Base-by-base conservation (phyloP, 2,797 vertebrate genomes). In the Sebastolobus altivelis region DNA sequence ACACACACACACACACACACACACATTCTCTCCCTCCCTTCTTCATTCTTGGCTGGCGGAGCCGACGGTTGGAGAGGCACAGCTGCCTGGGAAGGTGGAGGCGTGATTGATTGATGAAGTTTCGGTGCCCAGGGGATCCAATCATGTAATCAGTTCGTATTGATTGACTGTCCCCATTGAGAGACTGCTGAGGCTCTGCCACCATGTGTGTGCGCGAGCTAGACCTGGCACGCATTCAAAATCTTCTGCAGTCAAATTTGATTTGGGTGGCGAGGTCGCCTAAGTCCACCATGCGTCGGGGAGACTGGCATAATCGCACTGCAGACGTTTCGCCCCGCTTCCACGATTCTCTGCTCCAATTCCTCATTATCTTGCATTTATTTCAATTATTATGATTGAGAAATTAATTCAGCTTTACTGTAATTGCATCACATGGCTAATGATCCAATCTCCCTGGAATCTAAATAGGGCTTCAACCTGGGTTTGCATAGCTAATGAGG, bases 61-160 rank as follows among this genome's bases (percentile, higher is more conserved):
- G 73, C 76, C 77, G 82, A 75, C 27, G 71, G 78, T 70, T 83
- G 75, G 81, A 80, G 86, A 85, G 86, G 38, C 84, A 56, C 81
- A 90, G 89, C 90, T 92, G 91, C 87, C 89, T 89, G 86, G 86
- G 78, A 93, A 88, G 92, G 86, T 88, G 84, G 81, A 90, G 89
- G 86, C 71, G 55, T 93, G 91, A 94, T 91, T 91, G 93, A 95
- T 90, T 92, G 92, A 93, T 93, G 91, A 92, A 89, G 90, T 91
- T 94, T 93, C 62, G 75, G 83, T 80, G 86, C 93, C 88, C 90
- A 75, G 82, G 93, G 93, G 93, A 94, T 93, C 87, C 93, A 94
- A 94, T 94, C 92, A 93, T 93, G 90, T 93, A 93, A 94, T 95
- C 94, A 94, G 92, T 88, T 86, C 72, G 84, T 94, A 95, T 94